These are phyloP conservation scores for Speoplatyrhinus poulsoni DNA, from an alignment of 2,113 vertebrate species.

Conservation along the genomic window DNA sequence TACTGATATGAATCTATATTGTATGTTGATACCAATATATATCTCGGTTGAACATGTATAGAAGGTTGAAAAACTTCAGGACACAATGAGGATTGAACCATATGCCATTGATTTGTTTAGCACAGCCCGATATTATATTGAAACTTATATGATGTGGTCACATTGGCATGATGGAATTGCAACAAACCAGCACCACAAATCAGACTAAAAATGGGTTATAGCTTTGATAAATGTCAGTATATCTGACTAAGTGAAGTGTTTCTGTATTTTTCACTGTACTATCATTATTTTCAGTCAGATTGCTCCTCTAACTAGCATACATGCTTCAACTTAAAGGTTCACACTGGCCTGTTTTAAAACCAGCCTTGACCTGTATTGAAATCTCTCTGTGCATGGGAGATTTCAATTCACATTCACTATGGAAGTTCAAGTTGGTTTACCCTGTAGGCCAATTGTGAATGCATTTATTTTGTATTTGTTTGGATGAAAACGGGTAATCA, in stretches of 20 bases:
- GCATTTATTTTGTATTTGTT: slow-evolving; percentile 66
- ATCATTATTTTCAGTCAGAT: slow-evolving; percentile 18
- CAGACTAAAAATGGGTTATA: not conserved
- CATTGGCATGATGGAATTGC: slow-evolving; percentile 6
- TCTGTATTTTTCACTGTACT: slow-evolving; percentile 13
- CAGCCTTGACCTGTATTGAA: slow-evolving; percentile 71
- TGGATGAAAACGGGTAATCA: slow-evolving; percentile 58
- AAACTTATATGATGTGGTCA: not conserved
- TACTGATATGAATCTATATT: slow-evolving; percentile 49
- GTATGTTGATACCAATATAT: slow-evolving; percentile 51
- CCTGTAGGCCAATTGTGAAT: slow-evolving; percentile 36
- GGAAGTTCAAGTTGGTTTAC: slow-evolving; percentile 52
- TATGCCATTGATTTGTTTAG: slow-evolving; percentile 28
- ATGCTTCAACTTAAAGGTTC: slow-evolving; percentile 53
- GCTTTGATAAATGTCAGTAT: slow-evolving; percentile 2
- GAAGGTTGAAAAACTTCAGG: slow-evolving; percentile 23
- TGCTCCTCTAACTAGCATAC: slow-evolving; percentile 50
- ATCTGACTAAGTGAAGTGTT: not conserved
- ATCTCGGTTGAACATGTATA: slow-evolving; percentile 28
- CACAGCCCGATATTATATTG: slow-evolving; percentile 13
- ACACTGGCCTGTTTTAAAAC: slow-evolving; percentile 68
- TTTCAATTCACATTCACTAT: slow-evolving; percentile 67
- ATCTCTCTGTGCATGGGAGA: slow-evolving; percentile 79
- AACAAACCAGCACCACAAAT: slow-evolving; percentile 21
- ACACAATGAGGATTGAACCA: slow-evolving; percentile 32